Base-by-base conservation (phyloP, 2,888 invertebrate species). In the Eudasyphora cyanicolor region DNA sequence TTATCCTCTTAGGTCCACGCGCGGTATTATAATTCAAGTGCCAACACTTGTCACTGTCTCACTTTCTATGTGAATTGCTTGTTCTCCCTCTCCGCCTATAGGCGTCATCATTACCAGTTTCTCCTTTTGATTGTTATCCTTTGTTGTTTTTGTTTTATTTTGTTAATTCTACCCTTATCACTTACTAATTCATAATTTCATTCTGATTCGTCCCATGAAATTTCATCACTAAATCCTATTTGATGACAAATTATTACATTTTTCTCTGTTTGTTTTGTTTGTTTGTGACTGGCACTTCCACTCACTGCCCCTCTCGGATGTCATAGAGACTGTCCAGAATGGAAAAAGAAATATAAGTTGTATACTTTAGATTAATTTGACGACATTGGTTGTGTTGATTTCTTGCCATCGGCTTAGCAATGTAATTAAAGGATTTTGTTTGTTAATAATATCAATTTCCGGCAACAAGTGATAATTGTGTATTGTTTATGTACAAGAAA, bases 221-320 rank as follows among this genome's bases (percentile, higher is more conserved):
- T 64, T 45, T 54, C 49, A 76, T 76, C 71, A 73, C n/a, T 71
- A 75, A 82, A 79, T 75, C 45, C 57, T n/a, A 69, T 75, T 82
- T 79, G 38, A 82, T 76, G 79, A 76, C 78, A 79, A 82, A 79
- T 79, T 73, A 51, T 73, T 45, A 49, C 27, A 29, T 74, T 73
- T 27, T 49, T 76, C 57, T 64, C 21, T 12, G 64, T 38, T n/a
- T 35, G 62, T n/a, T 32, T 24, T 54, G 54, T 54, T 19, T 2
- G 24, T 7, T n/a, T 54, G 21, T 19, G 19, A 14, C 21, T 54
- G n/a, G 6, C 19, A 8, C 38, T 38, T 38, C 4, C 38, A 12
- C 6, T 3, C 38, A 8, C 10, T 12, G 8, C 38, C 38, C 10
- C 38, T 38, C n/a, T 45, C 45, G 14, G 14, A 14, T 5, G 45